Evolutionary conservation across 2,113 vertebrate genomes (phyloP).

Genomic region (Gadus chalcogrammus): DNA sequence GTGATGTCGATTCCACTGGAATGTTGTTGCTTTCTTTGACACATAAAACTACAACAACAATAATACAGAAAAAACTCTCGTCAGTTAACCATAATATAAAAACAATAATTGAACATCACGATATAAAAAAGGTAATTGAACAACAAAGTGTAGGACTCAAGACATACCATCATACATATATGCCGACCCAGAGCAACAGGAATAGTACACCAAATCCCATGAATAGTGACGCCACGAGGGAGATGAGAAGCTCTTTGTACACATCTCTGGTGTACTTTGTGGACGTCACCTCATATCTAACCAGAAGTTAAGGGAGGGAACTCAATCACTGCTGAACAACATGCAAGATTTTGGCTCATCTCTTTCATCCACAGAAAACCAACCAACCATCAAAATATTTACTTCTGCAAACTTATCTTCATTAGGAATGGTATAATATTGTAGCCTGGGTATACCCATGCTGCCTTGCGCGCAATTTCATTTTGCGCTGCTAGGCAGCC

Average conservation of each 20-base stretch:
- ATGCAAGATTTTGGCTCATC: too few species aligned
- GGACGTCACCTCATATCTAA: constrained; percentile 96
- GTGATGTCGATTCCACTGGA: constrained; percentile 52
- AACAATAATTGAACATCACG: not conserved
- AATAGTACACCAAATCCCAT: constrained; percentile 98
- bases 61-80: too few species aligned
- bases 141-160: not conserved
- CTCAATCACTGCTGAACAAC: not conserved
- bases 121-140: not conserved
- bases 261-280: constrained; percentile 97
- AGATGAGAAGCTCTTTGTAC: constrained; percentile 98
- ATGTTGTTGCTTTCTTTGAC: constrained; percentile 37
- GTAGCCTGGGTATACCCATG: too few species aligned
- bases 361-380: too few species aligned
- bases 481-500: too few species aligned
- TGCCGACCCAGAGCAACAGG: constrained; percentile 95
- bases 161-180: constrained; percentile 83
- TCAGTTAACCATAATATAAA: constrained; percentile 19
- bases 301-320: constrained; percentile 64
- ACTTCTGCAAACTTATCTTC: too few species aligned
- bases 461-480: too few species aligned
- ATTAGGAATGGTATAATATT: too few species aligned
- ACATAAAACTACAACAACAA: too few species aligned
- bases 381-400: too few species aligned
- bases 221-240: constrained; percentile 94